A percentile compares a stretch with the other conserved stretches of the same genome.
Evolutionary conservation across 2,113 vertebrate genomes (phyloP).

Genomic region (Percina caprodes): DNA sequence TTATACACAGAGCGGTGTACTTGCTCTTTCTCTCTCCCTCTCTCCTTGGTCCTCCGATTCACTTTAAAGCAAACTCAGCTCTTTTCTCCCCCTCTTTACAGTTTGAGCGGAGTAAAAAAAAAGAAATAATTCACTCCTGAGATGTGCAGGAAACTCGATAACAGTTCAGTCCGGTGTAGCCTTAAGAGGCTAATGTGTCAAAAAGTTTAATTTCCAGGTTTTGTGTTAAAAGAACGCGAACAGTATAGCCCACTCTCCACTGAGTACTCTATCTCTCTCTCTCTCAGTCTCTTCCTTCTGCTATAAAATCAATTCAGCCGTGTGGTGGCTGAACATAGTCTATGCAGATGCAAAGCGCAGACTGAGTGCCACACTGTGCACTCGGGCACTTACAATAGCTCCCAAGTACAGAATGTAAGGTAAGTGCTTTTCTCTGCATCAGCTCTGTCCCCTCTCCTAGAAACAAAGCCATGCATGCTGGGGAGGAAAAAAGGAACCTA

Average conservation of each 20-base stretch:
- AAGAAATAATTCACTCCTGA: slow-evolving; percentile 77
- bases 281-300: slow-evolving; percentile 55
- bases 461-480: slow-evolving; percentile 80
- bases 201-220: slow-evolving; percentile 75
- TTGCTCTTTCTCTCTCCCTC: slow-evolving; percentile 71
- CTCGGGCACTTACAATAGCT: slow-evolving; percentile 61
- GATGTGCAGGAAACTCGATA: slow-evolving; percentile 65
- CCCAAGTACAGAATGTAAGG: slow-evolving; percentile 68
- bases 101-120: slow-evolving; percentile 59
- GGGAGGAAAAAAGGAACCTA: slow-evolving; percentile 69
- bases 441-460: slow-evolving; percentile 74
- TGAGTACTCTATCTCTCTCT: slow-evolving; percentile 48
- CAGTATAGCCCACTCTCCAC: slow-evolving; percentile 47
- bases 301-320: slow-evolving; percentile 68
- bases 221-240: slow-evolving; percentile 44
- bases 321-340: slow-evolving; percentile 66
- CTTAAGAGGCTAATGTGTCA: slow-evolving; percentile 59
- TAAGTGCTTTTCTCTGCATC: slow-evolving; percentile 80
- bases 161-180: slow-evolving; percentile 71
- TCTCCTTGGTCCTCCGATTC: slow-evolving; percentile 63
- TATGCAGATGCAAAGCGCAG: slow-evolving; percentile 68
- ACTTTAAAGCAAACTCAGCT: slow-evolving; percentile 80
- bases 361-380: slow-evolving; percentile 71
- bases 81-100: slow-evolving; percentile 69
- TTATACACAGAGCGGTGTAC: slow-evolving; percentile 57